phyloP scores from a whole-genome alignment of 2,113 vertebrate genomes.

The Jacana jacana region DNA sequence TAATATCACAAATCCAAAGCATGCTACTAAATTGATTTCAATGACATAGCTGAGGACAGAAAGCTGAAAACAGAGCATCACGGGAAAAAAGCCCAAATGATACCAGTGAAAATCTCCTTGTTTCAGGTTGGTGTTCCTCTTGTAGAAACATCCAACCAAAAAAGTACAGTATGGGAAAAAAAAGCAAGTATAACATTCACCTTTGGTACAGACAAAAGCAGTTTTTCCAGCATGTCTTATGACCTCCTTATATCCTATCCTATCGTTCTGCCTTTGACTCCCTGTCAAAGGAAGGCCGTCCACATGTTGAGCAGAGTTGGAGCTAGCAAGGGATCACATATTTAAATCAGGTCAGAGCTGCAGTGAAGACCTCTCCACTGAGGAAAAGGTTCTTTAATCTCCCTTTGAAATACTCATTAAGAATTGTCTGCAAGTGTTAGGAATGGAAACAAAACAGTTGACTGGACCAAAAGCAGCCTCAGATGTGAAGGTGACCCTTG shows the following conservation, averaged over 20 bases:
- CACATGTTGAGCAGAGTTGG: neutral
- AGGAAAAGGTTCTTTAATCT: neutral
- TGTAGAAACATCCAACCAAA: neutral
- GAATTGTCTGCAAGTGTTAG: neutral
- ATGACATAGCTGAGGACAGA: neutral
- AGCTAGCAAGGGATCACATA: neutral
- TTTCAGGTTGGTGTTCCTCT: neutral
- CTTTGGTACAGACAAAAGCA: neutral
- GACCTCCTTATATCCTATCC: neutral
- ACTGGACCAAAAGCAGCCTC: neutral
- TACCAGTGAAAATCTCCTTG: neutral
- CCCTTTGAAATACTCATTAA: neutral
- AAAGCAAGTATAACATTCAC: neutral
- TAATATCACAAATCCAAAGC: neutral
- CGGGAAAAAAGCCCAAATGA: neutral
- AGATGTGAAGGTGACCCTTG: accelerated
- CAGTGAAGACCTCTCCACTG: neutral
- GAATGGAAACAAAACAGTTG: neutral
- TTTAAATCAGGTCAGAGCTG: neutral
- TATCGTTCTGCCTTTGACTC: neutral
- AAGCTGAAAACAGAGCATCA: neutral
- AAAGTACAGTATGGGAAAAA: neutral
- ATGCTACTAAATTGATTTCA: neutral
- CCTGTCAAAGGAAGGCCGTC: neutral
- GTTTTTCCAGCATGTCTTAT: neutral